These are phyloP conservation scores for Phocoena sinus DNA, from an alignment of 2,113 vertebrate species.

Conservation along the genomic window DNA sequence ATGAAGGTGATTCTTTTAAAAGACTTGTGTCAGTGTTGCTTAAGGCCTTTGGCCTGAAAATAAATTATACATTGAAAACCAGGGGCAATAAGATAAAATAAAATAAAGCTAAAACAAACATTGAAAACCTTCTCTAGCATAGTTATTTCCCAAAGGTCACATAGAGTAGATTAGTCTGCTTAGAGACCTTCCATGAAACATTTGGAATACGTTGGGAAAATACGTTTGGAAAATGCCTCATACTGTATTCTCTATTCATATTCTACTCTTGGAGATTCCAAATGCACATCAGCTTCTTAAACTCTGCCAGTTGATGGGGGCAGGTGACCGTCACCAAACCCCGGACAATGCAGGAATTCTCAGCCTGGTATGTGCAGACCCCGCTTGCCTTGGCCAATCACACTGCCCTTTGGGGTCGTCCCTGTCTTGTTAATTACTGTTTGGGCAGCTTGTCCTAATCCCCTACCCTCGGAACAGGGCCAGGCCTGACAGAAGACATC, in stretches of 20 bases:
- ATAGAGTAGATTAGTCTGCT: accelerated
- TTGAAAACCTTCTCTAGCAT: not conserved
- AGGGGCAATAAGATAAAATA: not conserved
- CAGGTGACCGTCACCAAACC: not conserved
- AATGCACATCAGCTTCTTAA: not conserved
- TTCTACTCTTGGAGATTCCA: not conserved
- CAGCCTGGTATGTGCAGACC: not conserved
- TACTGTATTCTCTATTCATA: accelerated
- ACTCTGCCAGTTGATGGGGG: not conserved
- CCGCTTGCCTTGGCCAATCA: conserved; percentile 49
- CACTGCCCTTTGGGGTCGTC: conserved; percentile 41
- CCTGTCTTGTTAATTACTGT: conserved; percentile 75
- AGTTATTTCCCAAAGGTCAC: not conserved
- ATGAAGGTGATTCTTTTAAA: not conserved
- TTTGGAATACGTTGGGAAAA: not conserved
- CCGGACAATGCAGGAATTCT: not conserved
- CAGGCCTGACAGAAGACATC: conserved; percentile 75
- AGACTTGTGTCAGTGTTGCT: not conserved
- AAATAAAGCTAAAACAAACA: not conserved
- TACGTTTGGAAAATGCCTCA: accelerated
- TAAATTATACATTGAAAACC: not conserved
- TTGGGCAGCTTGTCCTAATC: conserved; percentile 77
- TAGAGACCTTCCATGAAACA: accelerated
- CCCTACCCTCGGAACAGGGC: conserved; percentile 71
- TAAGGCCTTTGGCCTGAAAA: not conserved